phyloP scores from a whole-genome alignment of 2,113 vertebrate genomes.

The Crotalus tigris region DNA sequence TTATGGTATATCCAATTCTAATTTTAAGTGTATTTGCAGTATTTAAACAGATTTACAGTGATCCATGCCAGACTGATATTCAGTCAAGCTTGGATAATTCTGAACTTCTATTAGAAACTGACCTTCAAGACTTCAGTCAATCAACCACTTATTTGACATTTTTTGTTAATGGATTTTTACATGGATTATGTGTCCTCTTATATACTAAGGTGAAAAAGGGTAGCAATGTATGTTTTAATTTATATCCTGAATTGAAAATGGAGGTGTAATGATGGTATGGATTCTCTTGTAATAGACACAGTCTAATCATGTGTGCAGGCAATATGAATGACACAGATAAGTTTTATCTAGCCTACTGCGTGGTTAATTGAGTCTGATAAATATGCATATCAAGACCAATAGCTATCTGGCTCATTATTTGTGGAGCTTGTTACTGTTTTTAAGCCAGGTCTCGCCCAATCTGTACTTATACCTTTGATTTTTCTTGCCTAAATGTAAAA shows the following conservation, averaged over 20 bases:
- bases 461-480: too few relatives aligned
- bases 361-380: constrained; percentile 42
- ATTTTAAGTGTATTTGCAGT: constrained; percentile 12
- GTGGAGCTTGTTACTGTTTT: neutral
- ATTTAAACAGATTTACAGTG: constrained; percentile 37
- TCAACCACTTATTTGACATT: constrained; percentile 37
- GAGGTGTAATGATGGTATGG: constrained; percentile 21
- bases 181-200: constrained; percentile 38
- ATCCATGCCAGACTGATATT: constrained; percentile 4
- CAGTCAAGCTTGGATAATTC: constrained; percentile 35
- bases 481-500: too few relatives aligned
- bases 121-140: constrained; percentile 51
- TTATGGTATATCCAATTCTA: constrained; percentile 26
- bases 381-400: constrained; percentile 31
- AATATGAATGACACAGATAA: constrained; percentile 43
- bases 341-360: constrained; percentile 36
- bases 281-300: constrained; percentile 49
- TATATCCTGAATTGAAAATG: neutral
- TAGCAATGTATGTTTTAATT: neutral
- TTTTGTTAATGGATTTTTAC: constrained; percentile 56
- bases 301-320: constrained; percentile 39
- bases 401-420: constrained; percentile 14
- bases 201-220: constrained; percentile 24
- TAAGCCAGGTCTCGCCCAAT: too few relatives aligned
- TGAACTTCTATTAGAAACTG: constrained; percentile 42